phyloP scores from a whole-genome alignment of 2,888 invertebrate genomes.

The Cheilosia vulpina region DNA sequence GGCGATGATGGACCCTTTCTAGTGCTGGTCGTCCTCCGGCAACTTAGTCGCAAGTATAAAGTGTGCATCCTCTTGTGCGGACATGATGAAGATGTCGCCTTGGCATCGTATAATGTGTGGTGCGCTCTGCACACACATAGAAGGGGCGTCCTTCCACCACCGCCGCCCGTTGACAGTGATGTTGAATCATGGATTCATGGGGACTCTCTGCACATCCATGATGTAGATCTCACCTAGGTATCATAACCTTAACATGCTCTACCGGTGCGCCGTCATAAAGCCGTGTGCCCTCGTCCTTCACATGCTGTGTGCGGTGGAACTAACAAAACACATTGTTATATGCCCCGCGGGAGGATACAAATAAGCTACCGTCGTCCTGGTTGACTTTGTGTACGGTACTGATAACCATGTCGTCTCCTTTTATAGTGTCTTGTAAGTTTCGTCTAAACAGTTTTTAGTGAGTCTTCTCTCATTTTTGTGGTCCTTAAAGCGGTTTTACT shows the following conservation, averaged over 20 bases:
- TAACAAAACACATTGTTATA: conserved; percentile 72
- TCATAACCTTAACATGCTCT: conserved; percentile 65
- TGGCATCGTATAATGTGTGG: conserved; percentile 46
- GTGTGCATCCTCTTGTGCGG: conserved; percentile 39
- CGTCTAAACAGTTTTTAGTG: conserved; percentile 40
- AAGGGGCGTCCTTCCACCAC: not conserved
- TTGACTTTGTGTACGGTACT: conserved; percentile 56
- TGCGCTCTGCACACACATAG: not conserved
- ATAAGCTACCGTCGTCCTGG: conserved; percentile 60
- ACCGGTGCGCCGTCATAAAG: conserved; percentile 53
- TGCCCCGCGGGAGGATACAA: conserved; percentile 69
- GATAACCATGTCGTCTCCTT: conserved; percentile 75
- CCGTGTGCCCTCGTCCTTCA: conserved; percentile 36
- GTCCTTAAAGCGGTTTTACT: conserved; percentile 51
- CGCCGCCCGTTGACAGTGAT: conserved; percentile 61
- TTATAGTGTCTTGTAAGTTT: conserved; percentile 73
- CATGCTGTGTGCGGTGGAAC: conserved; percentile 40
- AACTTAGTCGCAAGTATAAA: conserved; percentile 55
- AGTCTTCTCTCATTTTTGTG: not conserved
- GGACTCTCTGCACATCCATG: conserved; percentile 46
- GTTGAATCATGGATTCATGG: conserved; percentile 71
- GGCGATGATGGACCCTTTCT: conserved; percentile 60
- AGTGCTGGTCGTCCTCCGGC: conserved; percentile 39
- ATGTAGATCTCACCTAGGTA: conserved; percentile 74
- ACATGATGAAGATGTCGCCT: conserved; percentile 67